Percentiles rank a stretch among this genome's conserved stretches.
Evolutionary conservation across 2,113 vertebrate genomes (phyloP).

Genomic region (Merops nubicus): DNA sequence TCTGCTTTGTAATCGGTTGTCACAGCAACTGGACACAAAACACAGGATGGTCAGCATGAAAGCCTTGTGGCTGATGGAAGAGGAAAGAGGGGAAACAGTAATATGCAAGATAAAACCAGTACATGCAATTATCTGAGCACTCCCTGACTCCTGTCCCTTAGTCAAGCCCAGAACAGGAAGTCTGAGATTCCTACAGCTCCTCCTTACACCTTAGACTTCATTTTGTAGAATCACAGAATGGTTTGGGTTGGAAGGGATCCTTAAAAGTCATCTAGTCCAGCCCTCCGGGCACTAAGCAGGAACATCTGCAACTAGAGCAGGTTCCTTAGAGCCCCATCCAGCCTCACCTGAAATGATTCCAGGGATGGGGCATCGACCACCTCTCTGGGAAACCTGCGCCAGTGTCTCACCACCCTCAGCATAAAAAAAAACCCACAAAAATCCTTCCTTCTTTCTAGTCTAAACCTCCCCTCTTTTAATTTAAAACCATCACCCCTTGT

Average conservation of each 20-base stretch:
- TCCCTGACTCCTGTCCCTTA: neutral
- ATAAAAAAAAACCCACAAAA: too few species aligned
- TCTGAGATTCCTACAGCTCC: neutral
- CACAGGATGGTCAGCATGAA: neutral
- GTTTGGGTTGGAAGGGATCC: neutral
- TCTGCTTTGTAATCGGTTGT: neutral
- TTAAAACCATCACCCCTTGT: neutral
- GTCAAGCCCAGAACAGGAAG: neutral
- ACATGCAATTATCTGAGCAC: neutral
- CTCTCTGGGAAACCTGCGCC: neutral
- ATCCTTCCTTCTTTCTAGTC: neutral
- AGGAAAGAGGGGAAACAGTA: neutral
- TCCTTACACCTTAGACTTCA: neutral
- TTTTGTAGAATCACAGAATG: neutral
- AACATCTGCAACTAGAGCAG: neutral
- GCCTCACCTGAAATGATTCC: fast-evolving
- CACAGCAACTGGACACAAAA: slow-evolving; percentile 18
- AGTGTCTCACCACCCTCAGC: neutral
- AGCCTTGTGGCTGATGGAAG: neutral
- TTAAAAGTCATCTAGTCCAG: neutral
- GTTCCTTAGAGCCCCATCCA: neutral
- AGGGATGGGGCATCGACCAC: neutral
- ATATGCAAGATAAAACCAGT: neutral
- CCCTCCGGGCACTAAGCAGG: fast-evolving
- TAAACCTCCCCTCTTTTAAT: neutral